Evolutionary conservation across 1,140 invertebrate species (phyloP).

Genomic region (Rhopalosiphum padi): DNA sequence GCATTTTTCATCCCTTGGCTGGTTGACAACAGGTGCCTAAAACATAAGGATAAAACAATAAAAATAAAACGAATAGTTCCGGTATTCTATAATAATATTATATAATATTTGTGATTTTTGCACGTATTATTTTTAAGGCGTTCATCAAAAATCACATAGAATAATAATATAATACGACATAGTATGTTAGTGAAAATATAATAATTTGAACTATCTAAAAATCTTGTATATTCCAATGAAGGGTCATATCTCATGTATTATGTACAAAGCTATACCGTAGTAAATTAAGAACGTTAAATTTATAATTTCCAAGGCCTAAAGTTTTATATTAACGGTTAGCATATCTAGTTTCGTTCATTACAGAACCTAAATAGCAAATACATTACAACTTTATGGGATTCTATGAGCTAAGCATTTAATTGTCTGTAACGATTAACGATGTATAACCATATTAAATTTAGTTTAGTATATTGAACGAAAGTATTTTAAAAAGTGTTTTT

Average conservation of each 20-base stretch:
- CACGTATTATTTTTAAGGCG: background rate
- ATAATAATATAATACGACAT: background rate
- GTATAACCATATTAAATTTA: background rate
- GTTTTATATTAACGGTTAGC: background rate
- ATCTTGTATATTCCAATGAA: background rate
- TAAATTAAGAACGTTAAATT: background rate
- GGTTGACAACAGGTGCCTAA: constrained; percentile 26
- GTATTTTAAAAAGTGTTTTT: background rate
- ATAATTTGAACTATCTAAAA: background rate
- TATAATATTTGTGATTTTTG: background rate
- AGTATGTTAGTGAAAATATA: background rate
- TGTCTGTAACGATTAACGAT: background rate
- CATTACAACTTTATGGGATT: background rate
- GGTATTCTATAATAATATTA: background rate
- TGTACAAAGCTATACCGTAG: background rate
- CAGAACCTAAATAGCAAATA: background rate
- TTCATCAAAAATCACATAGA: background rate
- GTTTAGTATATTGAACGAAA: background rate
- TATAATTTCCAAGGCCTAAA: background rate
- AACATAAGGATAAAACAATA: background rate
- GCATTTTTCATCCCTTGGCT: constrained; percentile 3
- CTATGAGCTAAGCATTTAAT: background rate
- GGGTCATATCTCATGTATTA: too few relatives aligned
- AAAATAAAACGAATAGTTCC: constrained; percentile 12
- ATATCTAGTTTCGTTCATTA: background rate